These are phyloP conservation scores for Minunthozetes semirufus DNA, from an alignment of 2,888 invertebrate genomes.

Conservation along the genomic window DNA sequence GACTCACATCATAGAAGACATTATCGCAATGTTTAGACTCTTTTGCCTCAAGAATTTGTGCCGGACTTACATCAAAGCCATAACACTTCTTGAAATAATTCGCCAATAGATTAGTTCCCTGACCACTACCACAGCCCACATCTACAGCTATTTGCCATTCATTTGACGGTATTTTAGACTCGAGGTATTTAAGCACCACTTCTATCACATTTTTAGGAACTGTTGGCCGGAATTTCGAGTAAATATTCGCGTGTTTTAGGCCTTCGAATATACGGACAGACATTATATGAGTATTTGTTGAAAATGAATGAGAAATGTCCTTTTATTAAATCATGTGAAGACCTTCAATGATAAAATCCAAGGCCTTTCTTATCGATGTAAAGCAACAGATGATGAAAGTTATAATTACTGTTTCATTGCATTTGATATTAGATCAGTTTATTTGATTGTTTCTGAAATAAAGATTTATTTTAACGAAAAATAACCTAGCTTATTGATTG, in stretches of 20 bases:
- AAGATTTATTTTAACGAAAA: too few relatives aligned
- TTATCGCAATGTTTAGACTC: slow-evolving; percentile 45
- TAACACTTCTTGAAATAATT: slow-evolving; percentile 50
- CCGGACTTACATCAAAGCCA: slow-evolving; percentile 50
- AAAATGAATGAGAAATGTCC: too few relatives aligned
- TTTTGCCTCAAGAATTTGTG: slow-evolving; percentile 49
- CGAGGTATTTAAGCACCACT: slow-evolving; percentile 29
- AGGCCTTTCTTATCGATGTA: too few relatives aligned
- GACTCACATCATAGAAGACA: slow-evolving; percentile 38
- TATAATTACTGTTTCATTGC: too few relatives aligned
- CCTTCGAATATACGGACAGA: slow-evolving; percentile 34
- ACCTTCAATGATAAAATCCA: too few relatives aligned
- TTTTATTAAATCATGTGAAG: too few relatives aligned
- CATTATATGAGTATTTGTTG: slow-evolving; percentile 1
- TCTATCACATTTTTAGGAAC: slow-evolving; percentile 30
- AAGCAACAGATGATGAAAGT: too few relatives aligned
- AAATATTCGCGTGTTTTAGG: slow-evolving; percentile 36
- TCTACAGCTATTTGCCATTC: slow-evolving; percentile 48
- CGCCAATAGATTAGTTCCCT: slow-evolving; percentile 50
- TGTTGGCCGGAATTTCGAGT: slow-evolving; percentile 34
- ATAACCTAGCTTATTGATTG: too few relatives aligned
- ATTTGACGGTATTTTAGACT: slow-evolving; percentile 34
- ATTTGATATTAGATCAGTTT: too few relatives aligned
- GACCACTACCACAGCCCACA: slow-evolving; percentile 54
- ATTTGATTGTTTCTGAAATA: too few relatives aligned